phyloP scores from a whole-genome alignment of 2,888 invertebrate genomes.

The Drosophila seclusa region DNA sequence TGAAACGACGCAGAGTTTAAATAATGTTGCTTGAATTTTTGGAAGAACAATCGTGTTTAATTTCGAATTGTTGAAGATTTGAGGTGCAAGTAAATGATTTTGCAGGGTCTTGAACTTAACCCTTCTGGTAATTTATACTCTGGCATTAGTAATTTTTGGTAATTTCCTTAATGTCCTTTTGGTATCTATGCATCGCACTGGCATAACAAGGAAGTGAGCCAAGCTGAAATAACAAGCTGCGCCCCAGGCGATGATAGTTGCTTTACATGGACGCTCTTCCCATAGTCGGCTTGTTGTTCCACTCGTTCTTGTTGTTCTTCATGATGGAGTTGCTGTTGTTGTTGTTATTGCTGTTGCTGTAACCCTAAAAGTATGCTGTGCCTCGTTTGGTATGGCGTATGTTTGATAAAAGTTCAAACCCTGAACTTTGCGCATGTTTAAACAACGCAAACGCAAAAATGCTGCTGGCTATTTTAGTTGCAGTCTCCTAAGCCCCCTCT shows the following conservation, averaged over 20 bases:
- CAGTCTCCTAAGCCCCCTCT: constrained; percentile 42
- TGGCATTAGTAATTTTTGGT: constrained; percentile 68
- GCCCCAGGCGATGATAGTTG: constrained; percentile 77
- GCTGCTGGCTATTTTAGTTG: constrained; percentile 82
- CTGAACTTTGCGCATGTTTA: constrained; percentile 82
- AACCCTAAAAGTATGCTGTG: constrained; percentile 70
- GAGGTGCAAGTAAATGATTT: neutral
- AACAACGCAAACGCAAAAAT: constrained; percentile 82
- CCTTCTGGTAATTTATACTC: constrained; percentile 64
- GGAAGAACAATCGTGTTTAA: neutral
- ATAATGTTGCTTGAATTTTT: neutral
- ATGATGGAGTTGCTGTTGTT: constrained; percentile 25
- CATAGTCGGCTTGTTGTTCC: constrained; percentile 47
- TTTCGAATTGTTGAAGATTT: neutral
- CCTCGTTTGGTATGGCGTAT: constrained; percentile 71
- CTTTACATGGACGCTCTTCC: constrained; percentile 58
- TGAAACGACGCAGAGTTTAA: neutral
- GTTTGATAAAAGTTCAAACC: constrained; percentile 82
- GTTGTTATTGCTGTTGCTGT: constrained; percentile 26
- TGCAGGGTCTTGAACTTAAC: neutral
- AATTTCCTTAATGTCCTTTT: constrained; percentile 80
- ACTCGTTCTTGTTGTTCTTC: constrained; percentile 53
- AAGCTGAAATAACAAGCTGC: constrained; percentile 64
- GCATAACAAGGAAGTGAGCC: constrained; percentile 64
- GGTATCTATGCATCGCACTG: constrained; percentile 50